phyloP scores from a whole-genome alignment of 2,797 vertebrate species.

The Protonibea diacanthus region DNA sequence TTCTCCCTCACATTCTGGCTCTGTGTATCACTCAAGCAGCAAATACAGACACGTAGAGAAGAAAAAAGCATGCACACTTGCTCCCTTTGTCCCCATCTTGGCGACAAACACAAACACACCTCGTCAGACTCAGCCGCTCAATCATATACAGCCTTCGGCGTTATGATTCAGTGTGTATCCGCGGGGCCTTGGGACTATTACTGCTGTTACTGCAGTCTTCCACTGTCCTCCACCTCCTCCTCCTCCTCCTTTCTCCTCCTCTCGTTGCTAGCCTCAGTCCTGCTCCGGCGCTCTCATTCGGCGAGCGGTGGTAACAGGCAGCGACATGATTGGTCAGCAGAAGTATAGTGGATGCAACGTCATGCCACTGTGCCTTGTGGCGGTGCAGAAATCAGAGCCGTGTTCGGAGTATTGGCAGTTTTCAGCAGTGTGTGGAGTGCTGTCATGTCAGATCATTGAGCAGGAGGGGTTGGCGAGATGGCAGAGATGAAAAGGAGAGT shows the following conservation, averaged over 20 bases:
- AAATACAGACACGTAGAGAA: slow-evolving; percentile 46
- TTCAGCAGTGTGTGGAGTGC: slow-evolving; percentile 43
- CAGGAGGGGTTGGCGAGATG: slow-evolving; percentile 33
- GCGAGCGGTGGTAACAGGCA: slow-evolving; percentile 47
- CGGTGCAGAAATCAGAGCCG: slow-evolving; percentile 67
- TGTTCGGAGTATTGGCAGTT: slow-evolving; percentile 52
- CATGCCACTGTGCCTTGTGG: slow-evolving; percentile 61
- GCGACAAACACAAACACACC: slow-evolving; percentile 56
- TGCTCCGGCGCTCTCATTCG: slow-evolving; percentile 72
- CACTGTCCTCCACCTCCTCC: slow-evolving; percentile 59
- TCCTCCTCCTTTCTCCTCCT: slow-evolving; percentile 49
- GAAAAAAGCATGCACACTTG: slow-evolving; percentile 21
- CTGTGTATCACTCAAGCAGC: slow-evolving; percentile 54
- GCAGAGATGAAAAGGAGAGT: slow-evolving; percentile 41
- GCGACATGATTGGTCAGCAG: slow-evolving; percentile 70
- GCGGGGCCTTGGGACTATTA: slow-evolving; percentile 58
- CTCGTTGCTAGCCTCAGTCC: slow-evolving; percentile 77
- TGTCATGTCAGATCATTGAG: slow-evolving; percentile 49
- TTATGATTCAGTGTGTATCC: slow-evolving; percentile 60
- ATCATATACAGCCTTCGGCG: slow-evolving; percentile 58
- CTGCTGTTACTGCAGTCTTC: slow-evolving; percentile 67
- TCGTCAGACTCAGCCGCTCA: slow-evolving; percentile 52
- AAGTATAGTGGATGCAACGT: slow-evolving; percentile 56
- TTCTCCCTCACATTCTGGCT: slow-evolving; percentile 49
- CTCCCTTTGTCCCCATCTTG: slow-evolving; percentile 41